Conservation (phyloP, 1,140 invertebrate species). For the Conus ventricosus region DNA sequence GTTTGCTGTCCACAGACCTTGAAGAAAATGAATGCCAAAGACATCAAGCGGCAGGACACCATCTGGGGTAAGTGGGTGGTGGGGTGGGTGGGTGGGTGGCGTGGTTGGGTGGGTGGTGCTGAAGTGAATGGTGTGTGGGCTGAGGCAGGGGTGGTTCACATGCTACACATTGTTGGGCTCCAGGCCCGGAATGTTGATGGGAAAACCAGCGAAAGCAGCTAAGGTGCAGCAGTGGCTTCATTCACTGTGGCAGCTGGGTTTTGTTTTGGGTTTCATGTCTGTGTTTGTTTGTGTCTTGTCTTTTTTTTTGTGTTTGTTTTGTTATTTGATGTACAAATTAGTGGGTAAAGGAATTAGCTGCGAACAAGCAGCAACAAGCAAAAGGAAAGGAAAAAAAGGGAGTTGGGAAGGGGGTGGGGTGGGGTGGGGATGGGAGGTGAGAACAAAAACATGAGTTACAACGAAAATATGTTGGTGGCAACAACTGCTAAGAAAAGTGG, state of each 20-base stretch:
- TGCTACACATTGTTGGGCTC: neutral
- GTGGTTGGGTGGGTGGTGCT: neutral
- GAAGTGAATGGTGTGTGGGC: neutral
- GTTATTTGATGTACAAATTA: too few relatives aligned
- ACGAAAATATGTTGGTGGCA: too few relatives aligned
- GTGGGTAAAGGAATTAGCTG: too few relatives aligned
- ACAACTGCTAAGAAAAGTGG: too few relatives aligned
- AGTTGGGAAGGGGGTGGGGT: too few relatives aligned
- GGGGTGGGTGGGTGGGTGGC: neutral
- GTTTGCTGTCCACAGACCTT: constrained; percentile 77
- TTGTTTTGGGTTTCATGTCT: too few relatives aligned
- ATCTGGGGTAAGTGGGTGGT: constrained; percentile 79
- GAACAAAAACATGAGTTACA: too few relatives aligned
- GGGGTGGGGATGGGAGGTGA: too few relatives aligned
- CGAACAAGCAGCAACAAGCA: too few relatives aligned
- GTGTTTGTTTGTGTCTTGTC: too few relatives aligned
- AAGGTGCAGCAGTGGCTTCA: neutral
- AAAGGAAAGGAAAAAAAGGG: too few relatives aligned
- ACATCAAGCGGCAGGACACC: constrained; percentile 95
- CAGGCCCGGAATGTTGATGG: neutral
- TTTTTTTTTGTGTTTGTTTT: too few relatives aligned
- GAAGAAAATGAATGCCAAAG: constrained; percentile 86
- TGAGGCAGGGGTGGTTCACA: neutral
- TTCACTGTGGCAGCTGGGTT: neutral
- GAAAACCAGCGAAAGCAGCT: neutral